Conservation (phyloP, 2,797 vertebrate species). For the Monodelphis domestica region DNA sequence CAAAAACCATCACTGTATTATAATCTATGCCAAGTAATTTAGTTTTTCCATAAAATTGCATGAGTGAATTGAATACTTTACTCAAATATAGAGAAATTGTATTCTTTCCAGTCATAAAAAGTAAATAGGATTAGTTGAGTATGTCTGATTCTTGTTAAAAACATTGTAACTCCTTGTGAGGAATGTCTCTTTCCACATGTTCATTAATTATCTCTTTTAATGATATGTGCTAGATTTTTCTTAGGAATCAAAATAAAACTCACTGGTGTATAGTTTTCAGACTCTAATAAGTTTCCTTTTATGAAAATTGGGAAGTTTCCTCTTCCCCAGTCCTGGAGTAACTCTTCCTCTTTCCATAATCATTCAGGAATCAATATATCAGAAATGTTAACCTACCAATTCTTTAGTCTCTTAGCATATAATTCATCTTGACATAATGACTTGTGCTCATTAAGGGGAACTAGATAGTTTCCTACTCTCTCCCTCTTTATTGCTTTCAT, state of each 20-base stretch:
- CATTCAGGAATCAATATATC: not conserved
- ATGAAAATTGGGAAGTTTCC: not conserved
- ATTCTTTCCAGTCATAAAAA: not conserved
- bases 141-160: not conserved
- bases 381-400: not conserved
- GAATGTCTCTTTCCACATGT: not conserved
- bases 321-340: not conserved
- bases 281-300: not conserved
- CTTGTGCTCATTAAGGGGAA: not conserved
- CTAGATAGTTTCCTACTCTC: not conserved
- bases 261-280: not conserved
- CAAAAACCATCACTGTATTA: not conserved
- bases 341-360: not conserved
- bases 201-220: not conserved
- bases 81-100: not conserved
- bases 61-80: not conserved
- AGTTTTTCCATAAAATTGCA: not conserved
- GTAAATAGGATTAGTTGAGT: not conserved
- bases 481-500: not conserved
- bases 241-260: not conserved
- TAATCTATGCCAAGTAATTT: not conserved
- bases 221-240: not conserved
- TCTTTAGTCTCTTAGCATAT: not conserved
- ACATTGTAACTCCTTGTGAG: not conserved
- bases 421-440: not conserved